phyloP scores from a whole-genome alignment of 1,140 invertebrate species.

The Anthonomus grandis region DNA sequence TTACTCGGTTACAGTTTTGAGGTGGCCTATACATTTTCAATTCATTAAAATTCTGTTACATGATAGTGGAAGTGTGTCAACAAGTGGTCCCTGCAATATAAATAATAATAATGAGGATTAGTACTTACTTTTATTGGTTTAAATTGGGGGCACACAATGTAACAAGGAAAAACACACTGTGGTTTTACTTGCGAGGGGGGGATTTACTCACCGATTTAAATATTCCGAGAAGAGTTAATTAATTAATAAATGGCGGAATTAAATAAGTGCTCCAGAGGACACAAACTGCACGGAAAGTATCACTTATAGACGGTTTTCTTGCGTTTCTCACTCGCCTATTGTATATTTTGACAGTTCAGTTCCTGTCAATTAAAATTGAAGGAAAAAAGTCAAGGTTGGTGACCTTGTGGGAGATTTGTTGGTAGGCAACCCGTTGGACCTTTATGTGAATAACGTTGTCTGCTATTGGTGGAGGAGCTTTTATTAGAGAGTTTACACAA shows the following conservation, averaged over 20 bases:
- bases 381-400: slow-evolving; percentile 10
- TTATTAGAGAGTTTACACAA: too few relatives aligned
- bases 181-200: slow-evolving; percentile 1
- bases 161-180: neutral
- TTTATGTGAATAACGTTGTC: neutral
- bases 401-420: slow-evolving; percentile 1
- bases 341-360: slow-evolving; percentile 24
- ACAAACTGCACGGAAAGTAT: too few relatives aligned
- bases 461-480: too few relatives aligned
- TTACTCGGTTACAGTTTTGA: slow-evolving; percentile 44
- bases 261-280: neutral
- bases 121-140: neutral
- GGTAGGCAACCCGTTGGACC: slow-evolving; percentile 9
- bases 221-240: slow-evolving; percentile 10
- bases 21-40: slow-evolving; percentile 43
- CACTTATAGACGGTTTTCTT: neutral
- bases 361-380: slow-evolving; percentile 20
- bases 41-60: slow-evolving; percentile 7
- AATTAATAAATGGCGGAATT: slow-evolving; percentile 4
- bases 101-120: neutral
- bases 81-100: too few relatives aligned
- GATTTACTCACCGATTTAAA: slow-evolving; percentile 10
- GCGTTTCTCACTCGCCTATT: neutral
- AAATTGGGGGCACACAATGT: neutral
- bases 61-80: slow-evolving; percentile 3